Evolutionary conservation across 2,888 invertebrate species (phyloP).

Genomic region (Drosophila prostipennis): DNA sequence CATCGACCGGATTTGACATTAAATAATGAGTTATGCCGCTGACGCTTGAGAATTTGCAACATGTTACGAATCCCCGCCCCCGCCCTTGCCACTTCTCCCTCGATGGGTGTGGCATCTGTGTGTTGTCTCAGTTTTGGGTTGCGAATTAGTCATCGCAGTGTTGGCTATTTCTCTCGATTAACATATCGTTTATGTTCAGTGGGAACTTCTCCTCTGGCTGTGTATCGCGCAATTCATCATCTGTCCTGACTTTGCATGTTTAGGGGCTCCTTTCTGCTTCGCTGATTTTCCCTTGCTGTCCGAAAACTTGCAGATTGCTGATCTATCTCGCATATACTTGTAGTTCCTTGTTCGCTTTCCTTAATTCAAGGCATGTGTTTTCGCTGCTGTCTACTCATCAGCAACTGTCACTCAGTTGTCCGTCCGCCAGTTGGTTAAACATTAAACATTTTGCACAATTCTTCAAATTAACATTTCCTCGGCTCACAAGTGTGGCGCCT

Average conservation of each 20-base stretch:
- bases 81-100: constrained; percentile 1
- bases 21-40: constrained; percentile 77
- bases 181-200: constrained; percentile 22
- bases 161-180: constrained; percentile 18
- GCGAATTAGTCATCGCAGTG: constrained; percentile 59
- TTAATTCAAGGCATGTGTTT: constrained; percentile 28
- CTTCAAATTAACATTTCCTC: constrained; percentile 64
- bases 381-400: constrained; percentile 47
- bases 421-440: constrained; percentile 45
- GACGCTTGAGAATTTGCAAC: constrained; percentile 73
- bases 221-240: constrained; percentile 68
- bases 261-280: constrained; percentile 45
- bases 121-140: constrained; percentile 38
- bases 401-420: constrained; percentile 59
- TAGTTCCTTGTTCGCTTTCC: constrained; percentile 23
- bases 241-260: constrained; percentile 62
- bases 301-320: constrained; percentile 48
- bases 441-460: constrained; percentile 54
- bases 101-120: constrained; percentile 21
- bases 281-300: constrained; percentile 30
- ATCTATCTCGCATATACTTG: constrained; percentile 27
- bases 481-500: constrained; percentile 66
- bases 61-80: constrained; percentile 30
- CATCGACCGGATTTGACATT: constrained; percentile 75
- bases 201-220: too few relatives aligned